Percentiles rank a stretch among this genome's conserved stretches.
Evolutionary conservation across 1,140 invertebrate species (phyloP).

Genomic region (Drosophila nasuta): DNA sequence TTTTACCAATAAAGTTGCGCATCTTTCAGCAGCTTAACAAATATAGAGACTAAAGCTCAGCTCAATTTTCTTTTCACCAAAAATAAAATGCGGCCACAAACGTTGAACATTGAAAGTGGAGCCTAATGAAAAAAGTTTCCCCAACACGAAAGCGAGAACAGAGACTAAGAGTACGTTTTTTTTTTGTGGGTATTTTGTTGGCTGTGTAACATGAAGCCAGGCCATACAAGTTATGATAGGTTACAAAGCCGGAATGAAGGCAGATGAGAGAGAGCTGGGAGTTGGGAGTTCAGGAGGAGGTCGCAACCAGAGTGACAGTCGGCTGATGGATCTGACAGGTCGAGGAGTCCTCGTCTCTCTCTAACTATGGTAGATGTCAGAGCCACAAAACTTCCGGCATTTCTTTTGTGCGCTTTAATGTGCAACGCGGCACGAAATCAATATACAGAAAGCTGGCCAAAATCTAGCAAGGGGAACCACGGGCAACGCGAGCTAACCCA

Average conservation of each 20-base stretch:
- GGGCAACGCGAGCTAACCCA: neutral
- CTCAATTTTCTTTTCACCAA: slow-evolving; percentile 7
- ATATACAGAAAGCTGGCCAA: slow-evolving; percentile 27
- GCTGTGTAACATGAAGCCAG: slow-evolving; percentile 20
- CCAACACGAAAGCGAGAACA: slow-evolving; percentile 12
- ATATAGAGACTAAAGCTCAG: slow-evolving; percentile 10
- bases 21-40: slow-evolving; percentile 19
- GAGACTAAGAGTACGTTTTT: slow-evolving; percentile 21
- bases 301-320: slow-evolving; percentile 48
- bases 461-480: neutral
- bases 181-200: neutral
- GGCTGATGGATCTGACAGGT: slow-evolving; percentile 67
- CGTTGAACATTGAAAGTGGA: slow-evolving; percentile 24
- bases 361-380: slow-evolving; percentile 34
- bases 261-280: neutral
- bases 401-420: slow-evolving; percentile 53
- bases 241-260: neutral
- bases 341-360: slow-evolving; percentile 25
- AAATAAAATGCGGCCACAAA: slow-evolving; percentile 1
- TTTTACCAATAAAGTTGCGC: slow-evolving; percentile 25
- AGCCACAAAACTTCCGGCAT: slow-evolving; percentile 43
- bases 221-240: slow-evolving; percentile 17
- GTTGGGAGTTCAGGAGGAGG: neutral
- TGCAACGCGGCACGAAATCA: slow-evolving; percentile 57
- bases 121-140: slow-evolving; percentile 53